Evolutionary conservation across 2,888 invertebrate genomes (phyloP), one percentile per base, ranked within the genome.

Genomic region (Cerceris rybyensis): DNA sequence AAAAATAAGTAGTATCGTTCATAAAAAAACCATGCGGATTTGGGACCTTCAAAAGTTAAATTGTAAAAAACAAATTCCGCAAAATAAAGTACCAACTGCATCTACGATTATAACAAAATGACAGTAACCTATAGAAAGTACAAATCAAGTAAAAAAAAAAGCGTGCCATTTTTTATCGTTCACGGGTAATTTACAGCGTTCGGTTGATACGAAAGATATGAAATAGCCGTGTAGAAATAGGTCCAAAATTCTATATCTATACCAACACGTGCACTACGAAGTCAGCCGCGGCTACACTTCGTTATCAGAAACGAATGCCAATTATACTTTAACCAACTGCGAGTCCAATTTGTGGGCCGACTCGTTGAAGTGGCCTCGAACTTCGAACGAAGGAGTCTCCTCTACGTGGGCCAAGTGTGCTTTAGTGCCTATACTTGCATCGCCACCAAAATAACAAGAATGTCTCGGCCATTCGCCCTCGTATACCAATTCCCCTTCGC

Each of bases 311-410:
- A 87, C 87, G 88, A 89, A 90, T 88, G 89, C 91, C 91, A 91
- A 91, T 92, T 92, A 91, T 88, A 89, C 88, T 89, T 88, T 86
- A 88, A 89, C 88, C 87, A 85, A 79, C 83, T 81, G 83, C 75
- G 85, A 85, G 84, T 92, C 91, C 92, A 92, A 92, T 92, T 92
- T 92, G 91, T 87, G 86, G 82, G 86, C 81, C 84, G 85, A 88
- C 84, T 90, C 86, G 71, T 7, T 91, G 85, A 84, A 92, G 92
- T 87, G 88, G 89, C 80, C 88, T 88, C 89, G 85, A 90, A 91
- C 88, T 91, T 91, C 85, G 87, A 85, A 87, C 87, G 88, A 88
- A 90, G 86, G 84, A 88, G 87, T 85, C 88, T 88, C 75, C 86
- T 83, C 87, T 86, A 76, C 84, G 80, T 80, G 77, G 79, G 75